Evolutionary conservation across 2,797 vertebrate genomes (phyloP), one percentile per base, ranked within the genome.

Genomic region (Smutsia gigantea): DNA sequence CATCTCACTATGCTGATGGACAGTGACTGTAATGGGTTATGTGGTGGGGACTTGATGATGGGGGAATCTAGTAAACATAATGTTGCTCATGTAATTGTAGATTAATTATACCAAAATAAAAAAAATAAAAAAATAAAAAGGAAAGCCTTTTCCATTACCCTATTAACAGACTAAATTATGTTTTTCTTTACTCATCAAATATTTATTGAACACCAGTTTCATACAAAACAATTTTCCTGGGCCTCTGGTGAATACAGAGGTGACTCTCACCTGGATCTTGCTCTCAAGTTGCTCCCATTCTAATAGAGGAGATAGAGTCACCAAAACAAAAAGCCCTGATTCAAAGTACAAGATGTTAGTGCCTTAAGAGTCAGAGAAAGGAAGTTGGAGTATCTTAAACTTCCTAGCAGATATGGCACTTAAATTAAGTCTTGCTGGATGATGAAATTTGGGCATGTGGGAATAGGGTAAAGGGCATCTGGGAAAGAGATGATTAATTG

Each of bases 401-500:
- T 93, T 87, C 90, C 42, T 34, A 84, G 82, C 23, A 90, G 69
- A 83, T 72, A 78, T 72, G 63, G 21, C 63, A 93, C 77, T 87
- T 93, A 90, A 93, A 57, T 4, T 57, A 39, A 72, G 31, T 64
- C 66, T 88, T 71, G 55, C 63, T 64, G 46, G 51, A 64, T 72
- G 42, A 89, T 93, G 46, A 87, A 93, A 94, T 87, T 79, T 82
- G 42, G 46, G 86, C 86, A 84, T 84, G 87, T 93, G 61, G 71
- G 37, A 90, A 79, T 42, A 74, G 72, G 31, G 39, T 69, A 90
- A 90, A 95, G 46, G 81, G 37, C 42, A 85, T 90, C 46, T 81
- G 42, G 15, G 75, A 92, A 95, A 78, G 64, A 72, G 64, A 84
- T 93, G 71, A 94, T 96, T 92, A 84, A 90, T 84, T 93, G 21